Evolutionary conservation across 2,113 vertebrate genomes (phyloP), one percentile per base, ranked within the genome.

Genomic region (Paralichthys olivaceus): DNA sequence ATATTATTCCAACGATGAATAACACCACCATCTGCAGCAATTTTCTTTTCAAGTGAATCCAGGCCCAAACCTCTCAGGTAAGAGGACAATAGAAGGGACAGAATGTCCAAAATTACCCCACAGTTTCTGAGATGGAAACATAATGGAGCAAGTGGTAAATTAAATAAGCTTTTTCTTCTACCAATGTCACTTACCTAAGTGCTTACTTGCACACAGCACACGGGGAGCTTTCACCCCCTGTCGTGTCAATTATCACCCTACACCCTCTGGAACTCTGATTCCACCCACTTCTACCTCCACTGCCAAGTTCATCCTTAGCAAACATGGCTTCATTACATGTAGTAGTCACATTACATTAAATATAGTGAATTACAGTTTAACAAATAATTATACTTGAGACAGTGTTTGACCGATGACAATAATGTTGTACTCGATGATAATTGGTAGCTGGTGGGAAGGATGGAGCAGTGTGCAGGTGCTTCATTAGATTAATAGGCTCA

Each of bases 161-260:
- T 72, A 65, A 76, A 84, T 69, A 20, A 72, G 2, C 9, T 29
- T 37, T 69, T 78, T 68, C 58, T 59, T 45, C 54, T 55, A 49
- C 64, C 59, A 66, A 7, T 57, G 67, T 75, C 67, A 47, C 69
- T 79, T 69, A 75, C 47, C 34, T 55, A 43, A 43, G 68, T n/a
- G 25, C 57, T 69, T 5, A 28, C 45, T 22, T 72, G 23, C 69
- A 64, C 4, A 40, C 19, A 17, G 17, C 66, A n/a, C 40, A 11
- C 7, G 4, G 47, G 0, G 4, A 73, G 72, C 57, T 59, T 77
- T 61, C 56, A 58, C 26, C 54, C 40, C 43, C 37, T 40, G 61
- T 57, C 45, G 62, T 47, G 26, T 34, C 72, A 69, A 81, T 81
- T 75, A 72, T 78, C 23, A 78, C 57, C 57, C 80, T 49, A 43